Base-by-base conservation (phyloP, 2,797 vertebrate species). In the Gallinago nigripennis region DNA sequence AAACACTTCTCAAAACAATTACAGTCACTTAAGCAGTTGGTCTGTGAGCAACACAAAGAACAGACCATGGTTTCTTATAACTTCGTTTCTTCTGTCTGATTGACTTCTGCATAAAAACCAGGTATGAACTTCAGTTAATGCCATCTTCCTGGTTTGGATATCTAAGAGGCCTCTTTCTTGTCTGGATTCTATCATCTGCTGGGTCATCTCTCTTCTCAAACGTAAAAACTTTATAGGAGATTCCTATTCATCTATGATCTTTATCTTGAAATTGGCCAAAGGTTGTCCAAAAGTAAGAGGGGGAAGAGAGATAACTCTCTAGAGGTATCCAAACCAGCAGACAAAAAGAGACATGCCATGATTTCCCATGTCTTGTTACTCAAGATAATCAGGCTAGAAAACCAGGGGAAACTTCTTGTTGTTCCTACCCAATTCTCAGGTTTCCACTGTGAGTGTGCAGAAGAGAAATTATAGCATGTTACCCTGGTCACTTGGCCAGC, bases 1-100 rank as follows among this genome's bases (percentile, higher is more conserved):
- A 77, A 84, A 66, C 72, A 90, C 33, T 80, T 90, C 60, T 85
- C 45, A 50, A 80, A 90, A 88, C 76, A 82, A 60, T 89, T 85
- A 95, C 86, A 97, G 64, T 82, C 73, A 82, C 20, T 86, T 66
- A 41, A 70, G 45, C 82, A 82, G 56, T 31, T 53, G 21, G 8
- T 35, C 82, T 86, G 46, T 41, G 61, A 87, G 21, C 51, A 69
- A 9, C 69, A 90, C 25, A 91, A 92, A 86, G 61, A 84, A 60
- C 4, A 64, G 31, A 50, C 50, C 18, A 45, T 2, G 23, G 6
- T 50, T 86, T 86, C 54, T 81, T 88, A n/a, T 2, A 78, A 41
- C 45, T 94, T 90, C 12, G 28, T 39, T 83, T 88, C 73, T 90
- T 82, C 37, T 82, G 24, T 83, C 39, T 19, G 14, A 48, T 43